Conservation (phyloP, 2,888 invertebrate species). For the Oscheius sp. region DNA sequence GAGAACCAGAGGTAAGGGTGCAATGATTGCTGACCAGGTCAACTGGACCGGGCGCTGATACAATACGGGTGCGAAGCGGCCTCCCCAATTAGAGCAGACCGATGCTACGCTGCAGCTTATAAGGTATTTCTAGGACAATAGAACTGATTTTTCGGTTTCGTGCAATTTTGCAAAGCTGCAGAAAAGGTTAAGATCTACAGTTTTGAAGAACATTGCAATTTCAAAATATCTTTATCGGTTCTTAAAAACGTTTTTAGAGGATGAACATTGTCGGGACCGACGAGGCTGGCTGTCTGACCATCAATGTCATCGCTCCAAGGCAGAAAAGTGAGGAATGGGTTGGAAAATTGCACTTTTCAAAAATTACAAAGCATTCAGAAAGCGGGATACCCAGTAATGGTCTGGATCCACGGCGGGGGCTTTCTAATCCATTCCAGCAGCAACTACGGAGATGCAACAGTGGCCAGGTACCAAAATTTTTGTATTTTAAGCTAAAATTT, state of each 20-base stretch:
- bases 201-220: too few species aligned
- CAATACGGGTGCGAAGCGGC: too few species aligned
- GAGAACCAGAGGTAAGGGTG: slow-evolving; percentile 21
- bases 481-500: neutral
- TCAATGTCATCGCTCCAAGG: slow-evolving; percentile 61
- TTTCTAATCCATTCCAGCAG: slow-evolving; percentile 54
- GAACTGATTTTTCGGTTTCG: too few species aligned
- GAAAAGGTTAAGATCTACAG: too few species aligned
- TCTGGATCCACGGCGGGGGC: slow-evolving; percentile 63
- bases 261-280: slow-evolving; percentile 50
- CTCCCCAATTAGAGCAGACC: too few species aligned
- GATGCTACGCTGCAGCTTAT: too few species aligned
- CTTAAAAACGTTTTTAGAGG: slow-evolving; percentile 23
- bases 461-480: slow-evolving; percentile 35
- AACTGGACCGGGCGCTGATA: too few species aligned
- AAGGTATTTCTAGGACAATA: too few species aligned
- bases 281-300: slow-evolving; percentile 57
- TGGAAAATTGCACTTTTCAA: slow-evolving; percentile 3
- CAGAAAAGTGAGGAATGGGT: slow-evolving; percentile 46
- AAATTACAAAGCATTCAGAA: neutral
- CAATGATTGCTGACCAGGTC: too few species aligned
- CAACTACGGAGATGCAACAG: slow-evolving; percentile 51
- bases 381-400: slow-evolving; percentile 59
- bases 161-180: too few species aligned
- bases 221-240: too few species aligned